These are phyloP conservation scores for Plodia interpunctella DNA, from an alignment of 1,140 invertebrate genomes.

Conservation along the genomic window DNA sequence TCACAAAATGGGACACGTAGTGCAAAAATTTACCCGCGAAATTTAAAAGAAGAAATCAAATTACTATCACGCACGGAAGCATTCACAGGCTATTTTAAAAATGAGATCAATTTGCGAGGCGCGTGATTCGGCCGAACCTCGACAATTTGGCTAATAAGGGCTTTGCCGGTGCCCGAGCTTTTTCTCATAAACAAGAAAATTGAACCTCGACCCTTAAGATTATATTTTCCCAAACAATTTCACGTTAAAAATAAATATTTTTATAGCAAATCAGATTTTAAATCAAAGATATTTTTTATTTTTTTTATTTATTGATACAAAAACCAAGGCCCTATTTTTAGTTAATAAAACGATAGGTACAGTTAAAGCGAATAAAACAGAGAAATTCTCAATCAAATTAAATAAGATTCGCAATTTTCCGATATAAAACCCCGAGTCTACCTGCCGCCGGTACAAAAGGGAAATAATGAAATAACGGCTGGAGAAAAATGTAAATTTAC, in stretches of 20 bases:
- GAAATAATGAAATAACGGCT: constrained; percentile 39
- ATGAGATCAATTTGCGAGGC: background rate
- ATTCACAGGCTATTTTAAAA: background rate
- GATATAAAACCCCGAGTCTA: background rate
- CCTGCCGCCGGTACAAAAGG: background rate
- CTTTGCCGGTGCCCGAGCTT: background rate
- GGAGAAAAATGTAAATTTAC: constrained; percentile 56
- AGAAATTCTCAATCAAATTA: constrained; percentile 3
- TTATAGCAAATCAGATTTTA: background rate
- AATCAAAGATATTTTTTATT: background rate
- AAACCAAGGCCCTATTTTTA: background rate
- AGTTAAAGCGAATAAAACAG: background rate
- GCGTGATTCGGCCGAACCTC: background rate
- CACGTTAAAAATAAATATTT: background rate
- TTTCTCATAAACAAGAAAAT: constrained; percentile 6
- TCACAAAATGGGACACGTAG: too few relatives aligned
- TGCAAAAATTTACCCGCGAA: background rate
- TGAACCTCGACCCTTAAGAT: constrained; percentile 1
- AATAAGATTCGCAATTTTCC: constrained; percentile 3
- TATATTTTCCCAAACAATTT: background rate
- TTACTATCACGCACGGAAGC: background rate
- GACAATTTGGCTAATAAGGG: constrained; percentile 5
- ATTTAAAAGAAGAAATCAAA: background rate
- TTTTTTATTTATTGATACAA: background rate
- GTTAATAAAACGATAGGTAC: constrained; percentile 3